A percentile compares a stretch with the other conserved stretches of the same genome.
Evolutionary conservation across 1,140 invertebrate genomes (phyloP).

Genomic region (Bombus confusus): DNA sequence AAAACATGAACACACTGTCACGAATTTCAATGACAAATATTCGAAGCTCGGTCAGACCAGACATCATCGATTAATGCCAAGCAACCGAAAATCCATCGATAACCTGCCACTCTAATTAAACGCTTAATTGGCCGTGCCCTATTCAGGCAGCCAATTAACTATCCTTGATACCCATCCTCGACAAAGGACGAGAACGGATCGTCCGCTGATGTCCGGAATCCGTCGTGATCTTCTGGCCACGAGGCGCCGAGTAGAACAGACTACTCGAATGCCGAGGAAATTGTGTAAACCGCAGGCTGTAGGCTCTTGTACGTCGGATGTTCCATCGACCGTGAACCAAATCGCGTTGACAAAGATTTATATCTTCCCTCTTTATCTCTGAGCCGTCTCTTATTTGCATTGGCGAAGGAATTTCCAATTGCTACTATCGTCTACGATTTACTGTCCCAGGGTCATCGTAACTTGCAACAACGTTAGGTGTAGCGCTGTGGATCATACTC

Average conservation of each 20-base stretch:
- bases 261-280: slow-evolving; percentile 44
- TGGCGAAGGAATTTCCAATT: slow-evolving; percentile 5
- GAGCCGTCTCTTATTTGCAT: neutral
- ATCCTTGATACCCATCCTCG: slow-evolving; percentile 39
- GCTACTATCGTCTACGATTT: neutral
- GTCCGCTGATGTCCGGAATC: slow-evolving; percentile 29
- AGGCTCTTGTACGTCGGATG: neutral
- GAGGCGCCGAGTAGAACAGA: slow-evolving; percentile 18
- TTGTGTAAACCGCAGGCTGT: slow-evolving; percentile 36
- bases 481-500: neutral
- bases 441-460: neutral
- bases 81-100: slow-evolving; percentile 50
- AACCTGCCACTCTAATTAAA: slow-evolving; percentile 47
- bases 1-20: too few species aligned
- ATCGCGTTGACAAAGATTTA: slow-evolving; percentile 38
- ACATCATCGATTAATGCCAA: slow-evolving; percentile 39
- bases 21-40: slow-evolving; percentile 10
- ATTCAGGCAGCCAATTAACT: slow-evolving; percentile 43
- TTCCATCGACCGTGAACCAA: slow-evolving; percentile 18
- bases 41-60: neutral
- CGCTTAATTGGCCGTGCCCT: slow-evolving; percentile 39
- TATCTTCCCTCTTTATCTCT: neutral
- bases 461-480: neutral
- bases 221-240: slow-evolving; percentile 44
- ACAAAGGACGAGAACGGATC: slow-evolving; percentile 31